These are phyloP conservation scores for Amphibalanus amphitrite DNA, from an alignment of 1,140 invertebrate species.

Conservation along the genomic window DNA sequence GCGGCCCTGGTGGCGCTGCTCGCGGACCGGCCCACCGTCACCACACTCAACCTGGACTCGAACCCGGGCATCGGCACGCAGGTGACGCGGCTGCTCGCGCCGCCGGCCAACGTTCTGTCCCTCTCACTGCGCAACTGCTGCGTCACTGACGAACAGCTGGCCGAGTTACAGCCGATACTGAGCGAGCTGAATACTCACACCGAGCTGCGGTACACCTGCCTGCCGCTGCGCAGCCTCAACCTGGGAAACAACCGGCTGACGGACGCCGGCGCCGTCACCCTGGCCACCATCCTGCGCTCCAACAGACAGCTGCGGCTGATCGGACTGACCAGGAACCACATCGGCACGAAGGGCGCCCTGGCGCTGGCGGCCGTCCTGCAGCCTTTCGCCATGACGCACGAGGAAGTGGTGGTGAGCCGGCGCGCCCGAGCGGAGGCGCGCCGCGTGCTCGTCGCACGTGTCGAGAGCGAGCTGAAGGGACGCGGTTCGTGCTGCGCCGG, in stretches of 20 bases:
- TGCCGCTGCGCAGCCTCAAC: not conserved
- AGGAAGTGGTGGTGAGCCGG: not conserved
- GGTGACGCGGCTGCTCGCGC: not conserved
- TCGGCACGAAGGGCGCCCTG: not conserved
- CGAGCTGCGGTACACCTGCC: not conserved
- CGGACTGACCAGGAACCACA: not conserved
- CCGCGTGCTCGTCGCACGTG: not conserved
- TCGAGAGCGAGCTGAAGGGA: not conserved
- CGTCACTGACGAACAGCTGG: not conserved
- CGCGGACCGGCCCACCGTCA: not conserved
- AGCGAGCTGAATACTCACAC: not conserved
- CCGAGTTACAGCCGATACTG: not conserved
- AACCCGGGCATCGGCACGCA: not conserved
- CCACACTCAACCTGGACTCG: not conserved
- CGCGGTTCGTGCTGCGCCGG: not conserved
- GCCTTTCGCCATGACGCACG: not conserved
- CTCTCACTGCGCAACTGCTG: not conserved
- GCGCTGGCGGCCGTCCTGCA: not conserved
- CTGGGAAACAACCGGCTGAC: not conserved
- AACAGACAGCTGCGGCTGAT: not conserved
- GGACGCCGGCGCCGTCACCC: not conserved
- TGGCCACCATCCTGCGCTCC: not conserved
- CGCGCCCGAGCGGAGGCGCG: not conserved
- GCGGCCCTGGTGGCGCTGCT: not conserved
- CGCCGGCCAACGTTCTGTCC: not conserved